A percentile compares a stretch with the other conserved stretches of the same genome.
phyloP scores from a whole-genome alignment of 2,797 vertebrate genomes.

The Tragelaphus oryx region DNA sequence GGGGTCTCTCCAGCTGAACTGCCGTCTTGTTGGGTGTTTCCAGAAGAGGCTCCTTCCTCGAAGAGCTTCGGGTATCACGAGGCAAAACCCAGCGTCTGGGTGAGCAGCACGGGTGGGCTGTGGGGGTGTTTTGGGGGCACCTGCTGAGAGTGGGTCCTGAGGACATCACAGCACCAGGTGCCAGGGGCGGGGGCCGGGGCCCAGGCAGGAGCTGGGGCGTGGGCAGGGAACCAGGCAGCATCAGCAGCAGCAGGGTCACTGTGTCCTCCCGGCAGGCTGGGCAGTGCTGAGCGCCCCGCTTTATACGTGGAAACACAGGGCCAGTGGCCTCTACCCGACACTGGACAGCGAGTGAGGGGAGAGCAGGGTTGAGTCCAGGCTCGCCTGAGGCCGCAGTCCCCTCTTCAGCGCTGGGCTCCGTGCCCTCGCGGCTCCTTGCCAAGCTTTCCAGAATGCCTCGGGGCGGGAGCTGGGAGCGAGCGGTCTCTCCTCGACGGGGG shows the following conservation, averaged over 20 bases:
- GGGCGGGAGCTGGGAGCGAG: not conserved
- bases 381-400: not conserved
- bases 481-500: not conserved
- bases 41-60: rapidly evolving
- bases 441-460: not conserved
- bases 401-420: rapidly evolving
- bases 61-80: rapidly evolving
- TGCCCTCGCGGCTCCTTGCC: rapidly evolving
- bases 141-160: not conserved
- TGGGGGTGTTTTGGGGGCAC: rapidly evolving
- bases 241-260: rapidly evolving
- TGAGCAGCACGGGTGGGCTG: rapidly evolving
- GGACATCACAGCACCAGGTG: no score
- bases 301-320: rapidly evolving
- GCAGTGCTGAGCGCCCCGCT: rapidly evolving
- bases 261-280: rapidly evolving
- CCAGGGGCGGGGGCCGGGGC: not conserved
- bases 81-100: rapidly evolving
- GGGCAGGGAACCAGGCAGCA: rapidly evolving
- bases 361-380: not conserved
- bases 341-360: rapidly evolving
- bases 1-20: rapidly evolving
- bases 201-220: rapidly evolving
- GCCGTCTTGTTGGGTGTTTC: rapidly evolving
- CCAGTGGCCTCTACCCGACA: rapidly evolving